Base-by-base conservation (phyloP, 2,113 vertebrate species). In the Proteles cristata region DNA sequence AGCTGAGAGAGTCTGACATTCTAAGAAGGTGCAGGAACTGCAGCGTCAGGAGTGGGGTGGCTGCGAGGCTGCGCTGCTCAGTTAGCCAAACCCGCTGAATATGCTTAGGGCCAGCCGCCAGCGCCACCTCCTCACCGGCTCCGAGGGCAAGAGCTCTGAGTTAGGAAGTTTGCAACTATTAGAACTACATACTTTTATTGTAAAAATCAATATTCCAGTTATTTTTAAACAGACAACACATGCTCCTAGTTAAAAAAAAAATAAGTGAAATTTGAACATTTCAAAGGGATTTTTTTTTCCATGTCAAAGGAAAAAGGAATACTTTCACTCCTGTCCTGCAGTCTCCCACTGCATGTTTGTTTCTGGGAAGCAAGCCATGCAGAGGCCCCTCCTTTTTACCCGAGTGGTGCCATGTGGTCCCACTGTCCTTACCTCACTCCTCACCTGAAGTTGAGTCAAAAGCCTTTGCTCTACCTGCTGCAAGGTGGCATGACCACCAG, bases 1-100 rank as follows among this genome's bases (percentile, higher is more conserved):
- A 91, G 31, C 43, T 31, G 45, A 94, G 71, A 48, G 1, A 68
- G 61, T 7, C 93, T 93, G 77, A 73, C 35, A 66, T 81, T 90
- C 95, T 61, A 61, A 65, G 86, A 93, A 76, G 28, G 31, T 28
- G 12, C 10, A 88, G 87, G 69, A 58, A 55, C 43, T 35, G 84
- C 92, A 61, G 68, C 0, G 31, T 92, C 79, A 61, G 50, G 83
- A 87, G 90, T 16, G 55, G 55, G 48, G n/a, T 21, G 48, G 35
- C 26, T 25, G 25, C 6, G 1, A 43, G 31, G 43, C 50, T 50
- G 85, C 4, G 26, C 35, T 17, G 16, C n/a, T 61, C 69, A 58
- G 50, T 58, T 14, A 63, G 81, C 53, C 28, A 11, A 11, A 26
- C 12, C 8, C 2, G 0, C 28, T 16, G 31, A 35, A 15, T 35